A percentile compares a stretch with the other conserved stretches of the same genome.
Conservation (phyloP, 2,113 vertebrate genomes). For the Oncorhynchus keta region DNA sequence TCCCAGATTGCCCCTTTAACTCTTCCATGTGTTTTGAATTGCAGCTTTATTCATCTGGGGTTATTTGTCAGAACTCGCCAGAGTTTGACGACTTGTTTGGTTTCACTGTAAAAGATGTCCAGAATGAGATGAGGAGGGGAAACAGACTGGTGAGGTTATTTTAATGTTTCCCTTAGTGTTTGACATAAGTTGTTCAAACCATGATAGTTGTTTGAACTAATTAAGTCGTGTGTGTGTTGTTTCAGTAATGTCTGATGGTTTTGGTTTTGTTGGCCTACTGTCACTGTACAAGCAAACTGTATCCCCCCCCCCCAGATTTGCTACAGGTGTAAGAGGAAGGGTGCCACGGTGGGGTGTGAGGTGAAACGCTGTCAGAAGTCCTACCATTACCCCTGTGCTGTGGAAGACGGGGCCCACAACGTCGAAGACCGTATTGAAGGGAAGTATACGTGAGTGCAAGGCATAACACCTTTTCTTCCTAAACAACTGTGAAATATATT, state of each 20-base stretch:
- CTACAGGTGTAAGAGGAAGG: constrained; percentile 38
- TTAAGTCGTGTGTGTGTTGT: too few species aligned
- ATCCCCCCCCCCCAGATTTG: constrained; percentile 42
- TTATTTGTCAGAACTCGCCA: constrained; percentile 52
- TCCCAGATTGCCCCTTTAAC: too few species aligned
- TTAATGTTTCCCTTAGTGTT: background rate
- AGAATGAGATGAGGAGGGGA: constrained; percentile 61
- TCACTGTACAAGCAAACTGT: too few species aligned
- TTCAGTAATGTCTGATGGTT: too few species aligned
- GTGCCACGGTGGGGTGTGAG: constrained; percentile 74
- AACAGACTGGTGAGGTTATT: constrained; percentile 53
- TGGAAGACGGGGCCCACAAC: background rate
- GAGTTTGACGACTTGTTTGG: constrained; percentile 65
- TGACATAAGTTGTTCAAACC: too few species aligned
- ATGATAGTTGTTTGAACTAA: too few species aligned
- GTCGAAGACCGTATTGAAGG: constrained; percentile 19
- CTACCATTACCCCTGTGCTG: constrained; percentile 74
- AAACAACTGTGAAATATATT: background rate
- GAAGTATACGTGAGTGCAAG: constrained; percentile 52
- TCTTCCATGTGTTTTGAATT: constrained; percentile 16
- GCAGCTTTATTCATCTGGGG: constrained; percentile 69
- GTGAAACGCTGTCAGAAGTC: constrained; percentile 55
- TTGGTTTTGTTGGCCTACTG: too few species aligned
- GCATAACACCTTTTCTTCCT: background rate
- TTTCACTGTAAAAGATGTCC: constrained; percentile 62